Percentiles rank a stretch among this genome's conserved stretches.
Conservation (phyloP, 2,113 vertebrate species). For the Galbula dea region DNA sequence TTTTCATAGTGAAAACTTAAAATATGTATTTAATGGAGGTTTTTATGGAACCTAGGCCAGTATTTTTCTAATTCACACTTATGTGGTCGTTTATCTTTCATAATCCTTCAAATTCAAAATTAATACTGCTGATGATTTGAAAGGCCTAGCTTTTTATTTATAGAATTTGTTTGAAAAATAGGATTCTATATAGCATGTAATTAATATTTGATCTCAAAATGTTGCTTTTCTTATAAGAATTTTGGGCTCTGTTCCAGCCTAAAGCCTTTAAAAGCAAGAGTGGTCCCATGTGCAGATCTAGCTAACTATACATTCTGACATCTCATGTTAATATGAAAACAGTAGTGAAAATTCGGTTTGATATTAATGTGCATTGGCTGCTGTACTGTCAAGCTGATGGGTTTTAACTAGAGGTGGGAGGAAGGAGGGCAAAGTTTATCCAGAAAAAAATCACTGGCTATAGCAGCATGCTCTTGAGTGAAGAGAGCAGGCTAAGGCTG, state of each 20-base stretch:
- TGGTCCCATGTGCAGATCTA: slow-evolving; percentile 19
- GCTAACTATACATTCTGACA: background rate
- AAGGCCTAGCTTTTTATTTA: slow-evolving; percentile 54
- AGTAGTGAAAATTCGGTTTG: slow-evolving; percentile 50
- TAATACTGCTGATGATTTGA: slow-evolving; percentile 51
- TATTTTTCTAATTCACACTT: slow-evolving; percentile 79
- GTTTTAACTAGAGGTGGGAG: slow-evolving; percentile 7
- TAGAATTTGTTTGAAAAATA: slow-evolving; percentile 46
- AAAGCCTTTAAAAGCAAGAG: slow-evolving; percentile 53
- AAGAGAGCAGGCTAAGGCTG: background rate
- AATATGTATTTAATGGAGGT: slow-evolving; percentile 72
- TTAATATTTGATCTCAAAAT: slow-evolving; percentile 57
- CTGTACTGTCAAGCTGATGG: background rate
- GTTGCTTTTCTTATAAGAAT: slow-evolving; percentile 45
- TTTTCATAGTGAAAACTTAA: slow-evolving; percentile 73
- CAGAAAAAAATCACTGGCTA: background rate
- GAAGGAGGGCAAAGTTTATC: background rate
- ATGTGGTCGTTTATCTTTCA: slow-evolving; percentile 64
- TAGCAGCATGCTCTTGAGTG: background rate
- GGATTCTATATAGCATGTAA: slow-evolving; percentile 53
- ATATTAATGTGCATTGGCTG: slow-evolving; percentile 43
- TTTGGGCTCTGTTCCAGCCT: slow-evolving; percentile 13
- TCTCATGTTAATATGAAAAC: slow-evolving; percentile 13
- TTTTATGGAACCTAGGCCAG: slow-evolving; percentile 75
- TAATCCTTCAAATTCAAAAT: slow-evolving; percentile 54